Conservation (phyloP, 2,888 invertebrate species). For the Serrognathus titanus region DNA sequence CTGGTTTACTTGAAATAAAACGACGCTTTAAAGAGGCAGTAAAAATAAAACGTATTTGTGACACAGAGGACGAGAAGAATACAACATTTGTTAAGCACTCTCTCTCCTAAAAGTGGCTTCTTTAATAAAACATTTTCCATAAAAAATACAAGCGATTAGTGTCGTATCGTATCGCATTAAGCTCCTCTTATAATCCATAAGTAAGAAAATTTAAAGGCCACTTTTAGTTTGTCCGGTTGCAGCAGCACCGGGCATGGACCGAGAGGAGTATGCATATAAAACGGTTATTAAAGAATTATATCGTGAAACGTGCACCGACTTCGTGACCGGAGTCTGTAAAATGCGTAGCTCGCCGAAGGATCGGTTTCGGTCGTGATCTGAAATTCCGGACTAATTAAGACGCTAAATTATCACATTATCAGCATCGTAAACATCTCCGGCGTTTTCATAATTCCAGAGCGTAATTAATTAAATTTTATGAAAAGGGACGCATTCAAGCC, state of each 20-base stretch:
- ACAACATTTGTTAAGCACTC: too few relatives aligned
- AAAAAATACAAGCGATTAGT: slow-evolving; percentile 11
- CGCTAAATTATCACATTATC: slow-evolving; percentile 11
- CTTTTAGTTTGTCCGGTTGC: slow-evolving; percentile 1
- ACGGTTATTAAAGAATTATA: slow-evolving; percentile 27
- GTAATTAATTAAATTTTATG: not conserved
- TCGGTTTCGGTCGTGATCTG: slow-evolving; percentile 10
- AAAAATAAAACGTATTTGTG: too few relatives aligned
- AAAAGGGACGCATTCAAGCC: not conserved
- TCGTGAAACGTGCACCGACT: slow-evolving; percentile 26
- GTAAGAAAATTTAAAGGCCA: slow-evolving; percentile 9
- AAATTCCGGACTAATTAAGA: slow-evolving; percentile 12
- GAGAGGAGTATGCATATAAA: slow-evolving; percentile 26
- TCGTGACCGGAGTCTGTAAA: slow-evolving; percentile 20
- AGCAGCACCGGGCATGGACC: not conserved
- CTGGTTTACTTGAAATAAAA: too few relatives aligned
- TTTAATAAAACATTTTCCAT: slow-evolving; percentile 7
- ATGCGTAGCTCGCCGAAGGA: slow-evolving; percentile 5
- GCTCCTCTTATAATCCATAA: slow-evolving; percentile 6
- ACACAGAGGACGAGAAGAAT: too few relatives aligned
- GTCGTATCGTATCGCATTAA: slow-evolving; percentile 1
- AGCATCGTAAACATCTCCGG: slow-evolving; percentile 1
- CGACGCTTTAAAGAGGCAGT: too few relatives aligned
- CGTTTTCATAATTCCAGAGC: not conserved
- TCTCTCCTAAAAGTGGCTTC: too few relatives aligned